phyloP scores from a whole-genome alignment of 2,797 vertebrate genomes.

The Hafferia zeledoni region DNA sequence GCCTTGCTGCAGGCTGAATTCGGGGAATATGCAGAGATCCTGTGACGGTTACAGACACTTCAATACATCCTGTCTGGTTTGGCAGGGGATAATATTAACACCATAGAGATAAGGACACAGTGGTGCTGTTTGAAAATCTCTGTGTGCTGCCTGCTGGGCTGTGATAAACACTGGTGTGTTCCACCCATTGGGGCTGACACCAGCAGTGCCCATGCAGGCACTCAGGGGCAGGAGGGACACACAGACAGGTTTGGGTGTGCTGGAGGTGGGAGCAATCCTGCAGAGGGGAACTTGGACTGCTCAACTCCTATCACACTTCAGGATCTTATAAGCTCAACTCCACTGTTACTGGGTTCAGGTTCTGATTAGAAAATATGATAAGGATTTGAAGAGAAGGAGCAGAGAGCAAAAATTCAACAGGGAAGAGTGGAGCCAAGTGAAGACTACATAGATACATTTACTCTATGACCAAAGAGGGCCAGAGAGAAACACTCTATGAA shows the following conservation, averaged over 20 bases:
- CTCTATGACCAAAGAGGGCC: neutral
- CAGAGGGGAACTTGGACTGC: neutral
- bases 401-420: neutral
- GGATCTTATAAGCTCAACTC: neutral
- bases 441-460: neutral
- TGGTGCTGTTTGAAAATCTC: neutral
- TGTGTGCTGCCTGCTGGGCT: conserved; percentile 22
- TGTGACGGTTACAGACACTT: neutral
- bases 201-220: neutral
- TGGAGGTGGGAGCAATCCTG: neutral
- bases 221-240: neutral
- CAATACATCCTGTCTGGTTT: conserved; percentile 27
- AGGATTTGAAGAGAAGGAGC: neutral
- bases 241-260: neutral
- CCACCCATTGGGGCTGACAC: neutral
- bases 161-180: conserved; percentile 22
- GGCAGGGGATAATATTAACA: conserved; percentile 42
- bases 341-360: neutral
- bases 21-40: conserved; percentile 41
- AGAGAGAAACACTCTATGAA: neutral
- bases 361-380: neutral
- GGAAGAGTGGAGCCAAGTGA: neutral
- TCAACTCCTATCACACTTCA: neutral
- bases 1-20: conserved; percentile 44
- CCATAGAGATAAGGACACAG: conserved; percentile 22